Conservation (phyloP, 2,797 vertebrate species). For the Chaetophractus vellerosus region DNA sequence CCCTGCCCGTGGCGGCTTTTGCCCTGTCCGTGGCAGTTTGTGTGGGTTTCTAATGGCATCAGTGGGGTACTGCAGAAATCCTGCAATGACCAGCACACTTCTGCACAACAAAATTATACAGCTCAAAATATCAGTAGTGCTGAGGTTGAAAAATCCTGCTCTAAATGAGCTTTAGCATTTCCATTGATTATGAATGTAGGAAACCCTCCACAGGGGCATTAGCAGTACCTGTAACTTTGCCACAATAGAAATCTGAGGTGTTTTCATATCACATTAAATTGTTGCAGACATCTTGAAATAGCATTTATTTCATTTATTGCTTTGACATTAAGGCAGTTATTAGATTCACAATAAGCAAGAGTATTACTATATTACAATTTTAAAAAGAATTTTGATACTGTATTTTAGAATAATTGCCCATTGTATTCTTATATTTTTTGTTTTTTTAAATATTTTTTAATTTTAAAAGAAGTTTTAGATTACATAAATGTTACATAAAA, state of each 20-base stretch:
- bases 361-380: background rate
- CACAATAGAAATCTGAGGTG: conserved; percentile 18
- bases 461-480: too few relatives aligned
- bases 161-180: conserved; percentile 49
- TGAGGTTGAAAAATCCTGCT: background rate
- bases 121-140: conserved; percentile 2
- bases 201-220: background rate
- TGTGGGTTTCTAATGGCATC: background rate
- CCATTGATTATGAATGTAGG: conserved; percentile 44
- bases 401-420: background rate
- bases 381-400: background rate
- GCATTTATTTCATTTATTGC: conserved; percentile 20
- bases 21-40: too few relatives aligned
- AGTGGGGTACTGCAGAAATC: background rate
- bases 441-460: background rate
- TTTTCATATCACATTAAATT: conserved; percentile 35
- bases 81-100: background rate
- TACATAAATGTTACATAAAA: too few relatives aligned
- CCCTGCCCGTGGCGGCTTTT: too few relatives aligned
- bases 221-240: conserved; percentile 34
- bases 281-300: background rate
- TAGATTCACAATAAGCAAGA: conserved; percentile 33
- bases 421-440: background rate
- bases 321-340: conserved; percentile 33
- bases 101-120: background rate